Evolutionary conservation across 2,113 vertebrate species (phyloP), one percentile per base, ranked within the genome.

Genomic region (Paracanthobrama guichenoti): DNA sequence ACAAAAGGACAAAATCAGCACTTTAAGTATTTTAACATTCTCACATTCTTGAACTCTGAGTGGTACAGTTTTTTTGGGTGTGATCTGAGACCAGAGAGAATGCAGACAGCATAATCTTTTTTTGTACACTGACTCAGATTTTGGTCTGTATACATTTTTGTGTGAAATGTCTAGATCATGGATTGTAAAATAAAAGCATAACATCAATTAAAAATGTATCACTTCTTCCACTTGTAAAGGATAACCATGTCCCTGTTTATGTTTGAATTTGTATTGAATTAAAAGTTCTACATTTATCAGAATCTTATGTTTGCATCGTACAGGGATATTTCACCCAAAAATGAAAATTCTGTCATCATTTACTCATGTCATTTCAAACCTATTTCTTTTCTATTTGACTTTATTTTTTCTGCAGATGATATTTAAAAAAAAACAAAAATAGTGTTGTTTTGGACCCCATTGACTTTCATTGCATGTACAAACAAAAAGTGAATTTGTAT

Each of bases 1-100:
- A 86, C 83, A 86, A 86, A 79, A 3, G 77, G 79, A 85, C 81
- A 85, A 85, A 80, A 89, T 85, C 83, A 57, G 76, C 14, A 86
- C 73, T 90, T 87, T 82, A 35, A 87, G 62, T n/a, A 60, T 83
- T 89, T 89, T 75, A 85, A 83, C 77, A 84, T 86, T 44, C n/a
- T 75, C 84, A 18, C 73, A 81, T 86, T 44, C 20, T 74, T 84
- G 6, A 50, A 50, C 31, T 71, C 79, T 83, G 18, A 48, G 44
- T 76, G 75, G n/a, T 28, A 9, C 39, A 13, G 26, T 50, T 48
- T 46, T 71, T 86, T 69, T 35, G 69, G 85, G 84, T 86, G 42
- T 28, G 42, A 62, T 83, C 88, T 76, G 22, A 84, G 44, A 31
- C 9, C 44, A 79, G 60, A 57, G 42, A 18, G 20, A 81, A 42